These are phyloP conservation scores for Haliclona indistincta DNA, from an alignment of 37 sponge, comb jelly and placozoan species.

Conservation along the genomic window DNA sequence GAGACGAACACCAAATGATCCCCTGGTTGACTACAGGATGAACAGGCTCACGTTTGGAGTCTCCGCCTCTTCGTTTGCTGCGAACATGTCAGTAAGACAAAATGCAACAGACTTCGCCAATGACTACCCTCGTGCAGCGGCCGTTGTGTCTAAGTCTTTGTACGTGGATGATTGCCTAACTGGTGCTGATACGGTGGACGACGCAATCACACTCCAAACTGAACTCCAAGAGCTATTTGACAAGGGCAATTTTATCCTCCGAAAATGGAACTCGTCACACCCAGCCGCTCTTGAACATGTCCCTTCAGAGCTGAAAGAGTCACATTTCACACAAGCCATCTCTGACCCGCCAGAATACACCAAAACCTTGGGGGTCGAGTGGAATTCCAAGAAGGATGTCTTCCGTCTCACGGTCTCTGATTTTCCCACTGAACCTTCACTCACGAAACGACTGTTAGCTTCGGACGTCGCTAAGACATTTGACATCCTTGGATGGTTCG, in stretches of 20 bases:
- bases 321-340: background rate
- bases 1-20: constrained; percentile 4
- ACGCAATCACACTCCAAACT: no score
- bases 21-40: constrained; percentile 19
- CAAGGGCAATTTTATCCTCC: constrained; percentile 3
- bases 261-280: constrained; percentile 21
- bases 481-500: constrained; percentile 23
- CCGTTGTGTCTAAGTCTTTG: background rate
- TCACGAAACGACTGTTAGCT: constrained; percentile 18
- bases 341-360: constrained; percentile 1
- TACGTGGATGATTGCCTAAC: constrained; percentile 17
- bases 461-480: constrained; percentile 37
- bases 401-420: constrained; percentile 16
- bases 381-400: no score
- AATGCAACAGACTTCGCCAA: constrained; percentile 6
- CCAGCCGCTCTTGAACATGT: no score
- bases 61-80: constrained; percentile 22
- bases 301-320: no score
- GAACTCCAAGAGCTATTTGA: constrained; percentile 1
- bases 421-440: background rate
- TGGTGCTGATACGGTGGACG: no score
- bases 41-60: constrained; percentile 31
- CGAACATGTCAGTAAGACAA: constrained; percentile 16
- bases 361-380: constrained; percentile 28
- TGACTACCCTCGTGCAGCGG: background rate